Conservation (phyloP, 1,140 invertebrate species). For the Anastrepha ludens region DNA sequence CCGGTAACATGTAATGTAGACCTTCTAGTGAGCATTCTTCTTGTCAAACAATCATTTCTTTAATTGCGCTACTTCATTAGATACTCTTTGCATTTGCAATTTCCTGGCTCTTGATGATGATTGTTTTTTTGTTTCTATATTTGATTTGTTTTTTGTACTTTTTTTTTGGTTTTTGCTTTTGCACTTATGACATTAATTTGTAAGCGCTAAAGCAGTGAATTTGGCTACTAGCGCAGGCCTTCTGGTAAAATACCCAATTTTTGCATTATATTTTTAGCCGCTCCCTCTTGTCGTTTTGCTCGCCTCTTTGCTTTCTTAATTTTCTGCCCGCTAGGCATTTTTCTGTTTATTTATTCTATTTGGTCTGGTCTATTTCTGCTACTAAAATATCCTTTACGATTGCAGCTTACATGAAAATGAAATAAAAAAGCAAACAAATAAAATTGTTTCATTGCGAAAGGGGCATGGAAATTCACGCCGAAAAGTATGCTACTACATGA, state of each 20-base stretch:
- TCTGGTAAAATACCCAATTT: not conserved
- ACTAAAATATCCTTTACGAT: conserved; percentile 6
- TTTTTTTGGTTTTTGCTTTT: not conserved
- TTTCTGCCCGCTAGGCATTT: not conserved
- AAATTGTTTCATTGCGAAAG: not conserved
- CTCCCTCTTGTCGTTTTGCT: not conserved
- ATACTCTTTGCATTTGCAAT: not conserved
- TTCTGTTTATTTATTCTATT: not conserved
- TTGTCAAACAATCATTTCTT: not conserved
- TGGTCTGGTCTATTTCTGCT: not conserved
- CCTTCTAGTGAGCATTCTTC: not conserved
- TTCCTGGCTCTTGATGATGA: not conserved
- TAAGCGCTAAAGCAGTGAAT: conserved; percentile 7
- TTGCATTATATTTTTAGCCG: not conserved
- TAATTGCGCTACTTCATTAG: not conserved
- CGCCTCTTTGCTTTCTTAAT: not conserved
- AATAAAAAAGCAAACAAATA: not conserved
- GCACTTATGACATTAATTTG: not conserved
- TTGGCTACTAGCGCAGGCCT: not conserved
- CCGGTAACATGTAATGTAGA: too few relatives aligned
- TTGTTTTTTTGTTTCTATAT: not conserved
- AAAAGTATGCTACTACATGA: conserved; percentile 47
- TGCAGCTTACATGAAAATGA: not conserved
- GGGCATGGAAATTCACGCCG: not conserved
- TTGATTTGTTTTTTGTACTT: too few relatives aligned